These are phyloP conservation scores for Crocodylus rhombifer DNA, from an alignment of 2,797 vertebrate species.

Conservation along the genomic window DNA sequence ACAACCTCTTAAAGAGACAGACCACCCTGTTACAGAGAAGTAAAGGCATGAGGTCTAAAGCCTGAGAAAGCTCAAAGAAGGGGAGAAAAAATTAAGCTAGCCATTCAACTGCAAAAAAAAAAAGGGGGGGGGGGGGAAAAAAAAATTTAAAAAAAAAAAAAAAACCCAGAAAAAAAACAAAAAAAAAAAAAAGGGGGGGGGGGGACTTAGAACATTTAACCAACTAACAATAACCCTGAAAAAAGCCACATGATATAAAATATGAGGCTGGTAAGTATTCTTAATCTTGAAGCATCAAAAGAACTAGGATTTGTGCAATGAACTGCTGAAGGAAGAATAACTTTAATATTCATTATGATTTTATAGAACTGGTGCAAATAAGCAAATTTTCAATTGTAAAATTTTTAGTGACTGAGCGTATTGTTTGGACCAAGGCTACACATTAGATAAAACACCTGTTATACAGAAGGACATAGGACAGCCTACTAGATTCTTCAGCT, in stretches of 20 bases:
- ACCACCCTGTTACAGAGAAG: background rate
- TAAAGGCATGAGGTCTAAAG: background rate
- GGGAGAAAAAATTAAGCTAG: background rate
- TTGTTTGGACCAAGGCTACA: background rate
- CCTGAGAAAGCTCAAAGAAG: background rate
- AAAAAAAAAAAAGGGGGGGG: background rate
- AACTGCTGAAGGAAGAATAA: background rate
- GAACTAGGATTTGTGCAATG: background rate
- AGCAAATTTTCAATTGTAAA: background rate
- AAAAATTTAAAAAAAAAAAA: too few relatives aligned
- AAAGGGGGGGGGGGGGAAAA: background rate
- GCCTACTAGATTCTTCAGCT: background rate
- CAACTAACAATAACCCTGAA: background rate
- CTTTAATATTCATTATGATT: background rate
- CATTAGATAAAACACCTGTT: background rate
- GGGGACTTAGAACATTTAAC: background rate
- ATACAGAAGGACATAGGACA: background rate
- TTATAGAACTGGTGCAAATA: background rate
- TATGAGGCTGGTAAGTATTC: background rate
- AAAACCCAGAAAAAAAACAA: constrained; percentile 4
- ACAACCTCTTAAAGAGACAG: too few relatives aligned
- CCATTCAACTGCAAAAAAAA: background rate
- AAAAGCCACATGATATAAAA: background rate
- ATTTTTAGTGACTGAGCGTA: background rate
- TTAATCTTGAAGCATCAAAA: background rate